Evolutionary conservation across 2,888 invertebrate species (phyloP), one percentile per base, ranked within the genome.

Genomic region (Prosapia bicincta): DNA sequence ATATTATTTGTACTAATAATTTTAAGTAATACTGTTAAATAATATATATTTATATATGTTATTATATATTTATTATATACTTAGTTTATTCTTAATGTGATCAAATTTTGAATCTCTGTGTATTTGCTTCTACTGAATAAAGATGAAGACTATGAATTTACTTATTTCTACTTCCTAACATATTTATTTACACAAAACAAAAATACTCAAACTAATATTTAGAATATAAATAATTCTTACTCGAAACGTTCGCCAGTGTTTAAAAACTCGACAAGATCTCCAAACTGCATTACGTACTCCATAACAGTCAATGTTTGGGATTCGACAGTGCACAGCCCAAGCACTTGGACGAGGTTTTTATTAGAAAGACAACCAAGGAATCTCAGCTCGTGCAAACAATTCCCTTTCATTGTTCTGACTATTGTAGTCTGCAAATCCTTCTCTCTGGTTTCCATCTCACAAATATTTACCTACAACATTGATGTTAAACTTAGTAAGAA

Each of bases 251-350:
- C 76, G 72, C 79, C 79, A 15, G 78, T 77, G n/a, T 78, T 74
- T 77, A 89, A 84, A 85, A 91, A 91, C 84, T 92, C 91, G 81
- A 90, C 89, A 78, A 93, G 87, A 85, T 93, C 93, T 10, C 93
- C 93, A 83, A 91, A 89, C 81, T 91, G 91, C 26, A 80, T 80
- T 83, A 91, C 90, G 85, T 92, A 92, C 84, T 93, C 93, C 80
- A 91, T 88, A 72, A 93, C 88, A 82, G 91, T 90, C 87, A 91
- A 90, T 73, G 90, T 88, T 0, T 91, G 90, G 79, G 89, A 88
- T 80, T 89, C 88, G 26, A 85, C 84, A 6, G 89, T 87, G 82
- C 89, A 89, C 74, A 91, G 88, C 71, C 89, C 82, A 78, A 92
- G 85, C 75, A 92, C 85, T 79, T 89, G 87, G 72, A 90, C 90